Evolutionary conservation across 2,797 vertebrate species (phyloP), one percentile per base, ranked within the genome.

Genomic region (Danio albolineatus): DNA sequence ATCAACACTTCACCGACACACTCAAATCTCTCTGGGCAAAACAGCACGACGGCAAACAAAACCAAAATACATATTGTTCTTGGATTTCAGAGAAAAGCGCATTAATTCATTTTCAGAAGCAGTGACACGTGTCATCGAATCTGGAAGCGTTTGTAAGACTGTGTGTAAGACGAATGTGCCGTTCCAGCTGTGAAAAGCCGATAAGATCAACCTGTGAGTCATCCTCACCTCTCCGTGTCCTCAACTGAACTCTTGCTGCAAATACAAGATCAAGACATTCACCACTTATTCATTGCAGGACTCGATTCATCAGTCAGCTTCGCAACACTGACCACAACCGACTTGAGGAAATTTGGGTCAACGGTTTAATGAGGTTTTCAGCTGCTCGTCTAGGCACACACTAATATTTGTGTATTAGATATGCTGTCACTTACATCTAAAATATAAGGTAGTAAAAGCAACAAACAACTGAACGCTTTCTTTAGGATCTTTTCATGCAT

Each of bases 201-300:
- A 83, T 84, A 78, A 78, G 48, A 87, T 86, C 78, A 64, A 79
- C 44, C 73, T 64, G 38, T 82, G 79, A 82, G 51, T 80, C 83
- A 83, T 61, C 57, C 57, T 17, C 38, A 75, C 62, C 82, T 77
- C 70, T 28, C 59, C 16, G 14, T 79, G 77, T 73, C 59, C 39
- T 74, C 85, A 85, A 84, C 43, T 86, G 66, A 86, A 84, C 83
- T 79, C 79, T 75, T 76, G 79, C 79, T 80, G 79, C 80, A 86
- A 87, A 84, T 70, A 82, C 36, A 77, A 83, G 82, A 85, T 81
- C 81, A 83, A 82, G 74, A 83, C 73, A 77, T 70, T 65, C 65
- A 85, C 73, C 71, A 79, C 66, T 74, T 80, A 78, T 85, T 83
- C 81, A 83, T n/a, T 10, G 61, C 66, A 51, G 83, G 77, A 81